phyloP scores from a whole-genome alignment of 1,140 invertebrate genomes.

The Micrasema longulum region DNA sequence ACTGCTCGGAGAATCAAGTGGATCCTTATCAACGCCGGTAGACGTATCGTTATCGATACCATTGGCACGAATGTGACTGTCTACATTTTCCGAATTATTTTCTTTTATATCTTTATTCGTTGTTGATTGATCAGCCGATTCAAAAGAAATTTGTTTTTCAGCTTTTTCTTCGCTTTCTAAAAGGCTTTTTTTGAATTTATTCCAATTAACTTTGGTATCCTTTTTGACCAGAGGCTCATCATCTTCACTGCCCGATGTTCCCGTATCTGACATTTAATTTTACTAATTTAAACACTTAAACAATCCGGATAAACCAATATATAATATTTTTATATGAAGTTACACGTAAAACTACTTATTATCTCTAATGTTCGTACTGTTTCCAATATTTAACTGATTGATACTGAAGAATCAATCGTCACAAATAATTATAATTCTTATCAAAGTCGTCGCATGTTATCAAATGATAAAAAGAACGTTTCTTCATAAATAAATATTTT shows the following conservation, averaged over 20 bases:
- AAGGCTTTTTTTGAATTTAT: not conserved
- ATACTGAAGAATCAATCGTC: not conserved
- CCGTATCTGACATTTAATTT: constrained; percentile 1
- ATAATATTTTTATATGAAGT: not conserved
- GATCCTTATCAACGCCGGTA: not conserved
- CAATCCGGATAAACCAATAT: not conserved
- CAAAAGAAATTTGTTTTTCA: not conserved
- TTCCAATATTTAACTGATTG: not conserved
- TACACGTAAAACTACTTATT: not conserved
- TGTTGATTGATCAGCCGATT: not conserved
- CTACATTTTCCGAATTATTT: not conserved
- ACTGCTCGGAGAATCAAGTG: not conserved
- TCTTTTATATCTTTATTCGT: not conserved
- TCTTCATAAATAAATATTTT: no score
- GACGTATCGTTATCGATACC: not conserved
- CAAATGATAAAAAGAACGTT: no score
- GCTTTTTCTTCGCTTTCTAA: no score
- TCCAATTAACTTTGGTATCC: not conserved
- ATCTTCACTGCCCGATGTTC: not conserved
- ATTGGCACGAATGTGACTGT: not conserved
- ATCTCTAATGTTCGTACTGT: not conserved
- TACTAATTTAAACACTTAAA: not conserved
- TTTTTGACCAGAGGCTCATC: constrained; percentile 3
- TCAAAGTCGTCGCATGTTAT: no score
- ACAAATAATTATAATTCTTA: not conserved